phyloP scores from a whole-genome alignment of 2,888 invertebrate genomes.

The Laspeyria flexula region DNA sequence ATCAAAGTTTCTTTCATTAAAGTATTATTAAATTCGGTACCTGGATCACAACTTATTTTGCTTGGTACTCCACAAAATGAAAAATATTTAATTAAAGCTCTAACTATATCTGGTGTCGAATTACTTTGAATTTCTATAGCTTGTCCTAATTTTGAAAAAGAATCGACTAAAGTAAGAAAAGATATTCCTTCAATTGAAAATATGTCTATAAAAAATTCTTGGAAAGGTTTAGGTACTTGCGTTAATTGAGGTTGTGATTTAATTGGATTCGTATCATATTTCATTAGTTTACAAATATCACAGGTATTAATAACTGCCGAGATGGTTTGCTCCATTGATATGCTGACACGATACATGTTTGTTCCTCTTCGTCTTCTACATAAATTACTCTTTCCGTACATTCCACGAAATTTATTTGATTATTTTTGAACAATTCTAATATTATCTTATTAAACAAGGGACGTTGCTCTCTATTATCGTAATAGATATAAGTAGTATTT shows the following conservation, averaged over 20 bases:
- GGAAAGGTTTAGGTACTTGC: constrained; percentile 1
- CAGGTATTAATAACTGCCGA: neutral
- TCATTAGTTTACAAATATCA: constrained; percentile 1
- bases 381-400: too few species aligned
- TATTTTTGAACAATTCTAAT: too few species aligned
- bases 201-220: constrained; percentile 5
- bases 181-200: neutral
- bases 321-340: constrained; percentile 1
- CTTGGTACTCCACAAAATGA: neutral
- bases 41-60: neutral
- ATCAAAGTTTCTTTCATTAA: neutral
- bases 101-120: neutral
- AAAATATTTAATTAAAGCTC: neutral
- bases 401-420: too few species aligned
- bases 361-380: too few species aligned
- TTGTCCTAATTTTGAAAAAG: neutral
- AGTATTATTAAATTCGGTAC: neutral
- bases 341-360: too few species aligned
- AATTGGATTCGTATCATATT: constrained; percentile 5
- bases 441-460: too few species aligned
- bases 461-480: too few species aligned
- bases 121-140: neutral
- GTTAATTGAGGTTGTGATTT: constrained; percentile 5
- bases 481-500: too few species aligned
- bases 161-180: neutral